A percentile compares a stretch with the other conserved stretches of the same genome.
Evolutionary conservation across 2,888 invertebrate genomes (phyloP).

Genomic region (Junonia oenone): DNA sequence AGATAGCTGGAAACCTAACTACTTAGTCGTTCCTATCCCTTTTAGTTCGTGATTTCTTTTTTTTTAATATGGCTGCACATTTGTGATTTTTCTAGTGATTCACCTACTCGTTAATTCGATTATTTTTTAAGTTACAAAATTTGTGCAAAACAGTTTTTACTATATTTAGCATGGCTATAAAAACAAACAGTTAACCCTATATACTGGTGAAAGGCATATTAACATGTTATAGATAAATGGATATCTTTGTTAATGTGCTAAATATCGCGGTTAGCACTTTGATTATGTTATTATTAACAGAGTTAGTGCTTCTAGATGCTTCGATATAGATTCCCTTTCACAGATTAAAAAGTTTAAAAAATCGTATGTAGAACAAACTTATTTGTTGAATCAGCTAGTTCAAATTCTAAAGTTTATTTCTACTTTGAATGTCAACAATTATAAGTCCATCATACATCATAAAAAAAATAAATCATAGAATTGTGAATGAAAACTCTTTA

Average conservation of each 20-base stretch:
- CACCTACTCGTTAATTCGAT: no score
- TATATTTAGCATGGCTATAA: neutral
- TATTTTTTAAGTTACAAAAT: no score
- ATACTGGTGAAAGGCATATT: slow-evolving; percentile 24
- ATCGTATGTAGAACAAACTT: slow-evolving; percentile 2
- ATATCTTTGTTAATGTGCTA: slow-evolving; percentile 28
- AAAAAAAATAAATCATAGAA: no score
- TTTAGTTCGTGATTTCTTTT: no score
- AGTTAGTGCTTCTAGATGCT: slow-evolving; percentile 30
- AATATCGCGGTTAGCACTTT: slow-evolving; percentile 33
- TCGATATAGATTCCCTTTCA: slow-evolving; percentile 16
- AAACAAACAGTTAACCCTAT: neutral
- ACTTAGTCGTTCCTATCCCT: no score
- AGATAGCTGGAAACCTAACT: no score
- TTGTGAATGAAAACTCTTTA: no score
- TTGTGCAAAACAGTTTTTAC: neutral
- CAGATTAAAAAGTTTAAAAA: slow-evolving; percentile 5
- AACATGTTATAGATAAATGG: slow-evolving; percentile 25
- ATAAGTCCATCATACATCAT: no score
- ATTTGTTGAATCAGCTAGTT: neutral
- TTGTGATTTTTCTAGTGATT: no score
- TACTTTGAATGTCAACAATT: neutral
- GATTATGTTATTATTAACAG: slow-evolving; percentile 41
- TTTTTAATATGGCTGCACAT: no score
- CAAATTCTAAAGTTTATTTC: neutral